Conservation (phyloP, 1,140 invertebrate genomes). For the Cephus cinctus region DNA sequence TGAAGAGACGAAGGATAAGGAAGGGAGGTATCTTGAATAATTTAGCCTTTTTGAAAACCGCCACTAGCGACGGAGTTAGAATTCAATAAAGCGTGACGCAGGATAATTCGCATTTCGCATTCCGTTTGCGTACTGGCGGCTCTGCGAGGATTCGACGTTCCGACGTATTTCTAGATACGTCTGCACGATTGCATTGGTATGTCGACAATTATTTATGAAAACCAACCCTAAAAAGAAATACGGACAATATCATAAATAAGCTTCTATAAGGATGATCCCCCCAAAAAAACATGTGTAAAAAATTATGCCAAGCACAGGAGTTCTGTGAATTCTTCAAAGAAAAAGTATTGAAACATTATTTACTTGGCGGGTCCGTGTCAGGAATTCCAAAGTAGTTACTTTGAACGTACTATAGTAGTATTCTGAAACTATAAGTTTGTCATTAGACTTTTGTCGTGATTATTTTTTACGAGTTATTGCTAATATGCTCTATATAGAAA, state of each 20-base stretch:
- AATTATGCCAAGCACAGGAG: neutral
- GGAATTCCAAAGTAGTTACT: neutral
- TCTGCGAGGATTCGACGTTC: conserved; percentile 2
- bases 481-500: too few species aligned
- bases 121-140: conserved; percentile 4
- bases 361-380: neutral
- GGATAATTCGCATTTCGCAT: conserved; percentile 11
- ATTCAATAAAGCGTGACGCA: conserved; percentile 9
- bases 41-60: neutral
- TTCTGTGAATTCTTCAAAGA: neutral
- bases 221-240: neutral
- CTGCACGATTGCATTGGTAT: neutral
- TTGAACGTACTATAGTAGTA: neutral
- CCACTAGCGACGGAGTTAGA: too few species aligned
- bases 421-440: neutral
- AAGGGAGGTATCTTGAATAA: too few species aligned
- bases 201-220: neutral
- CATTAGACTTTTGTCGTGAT: neutral
- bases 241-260: neutral
- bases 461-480: neutral
- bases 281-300: neutral
- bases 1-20: too few species aligned
- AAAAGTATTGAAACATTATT: neutral
- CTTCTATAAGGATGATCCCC: neutral
- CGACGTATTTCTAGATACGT: neutral